A percentile compares a stretch with the other conserved stretches of the same genome.
phyloP scores from a whole-genome alignment of 2,113 vertebrate genomes.

The Rhinolophus sinicus region DNA sequence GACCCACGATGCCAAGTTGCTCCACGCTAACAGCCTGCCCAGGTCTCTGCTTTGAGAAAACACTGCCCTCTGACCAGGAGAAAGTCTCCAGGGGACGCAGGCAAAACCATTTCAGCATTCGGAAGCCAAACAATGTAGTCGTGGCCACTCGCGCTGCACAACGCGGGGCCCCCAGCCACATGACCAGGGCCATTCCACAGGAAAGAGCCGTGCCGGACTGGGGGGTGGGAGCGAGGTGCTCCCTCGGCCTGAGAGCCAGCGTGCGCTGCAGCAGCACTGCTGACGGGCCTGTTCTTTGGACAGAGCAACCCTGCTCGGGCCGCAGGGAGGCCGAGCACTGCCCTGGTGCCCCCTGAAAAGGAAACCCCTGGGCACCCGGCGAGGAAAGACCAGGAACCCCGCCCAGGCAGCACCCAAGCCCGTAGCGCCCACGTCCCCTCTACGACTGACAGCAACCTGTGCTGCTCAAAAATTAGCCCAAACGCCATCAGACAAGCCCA shows the following conservation, averaged over 20 bases:
- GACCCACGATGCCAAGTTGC: rapidly evolving
- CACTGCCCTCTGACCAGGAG: rapidly evolving
- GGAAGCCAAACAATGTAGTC: neutral
- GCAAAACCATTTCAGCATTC: rapidly evolving
- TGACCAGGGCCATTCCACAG: rapidly evolving
- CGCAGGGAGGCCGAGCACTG: rapidly evolving
- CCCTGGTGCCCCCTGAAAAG: rapidly evolving
- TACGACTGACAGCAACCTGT: neutral
- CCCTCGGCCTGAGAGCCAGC: neutral
- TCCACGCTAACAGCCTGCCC: neutral
- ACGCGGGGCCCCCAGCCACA: too few species aligned
- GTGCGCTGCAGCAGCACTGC: rapidly evolving
- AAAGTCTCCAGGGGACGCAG: rapidly evolving
- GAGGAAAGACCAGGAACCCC: neutral
- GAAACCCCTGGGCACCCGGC: neutral
- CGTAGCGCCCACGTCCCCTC: neutral
- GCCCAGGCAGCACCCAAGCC: neutral
- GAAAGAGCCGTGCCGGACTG: too few species aligned
- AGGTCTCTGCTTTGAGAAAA: rapidly evolving
- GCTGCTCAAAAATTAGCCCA: neutral
- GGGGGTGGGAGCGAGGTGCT: rapidly evolving
- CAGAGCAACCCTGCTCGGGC: neutral
- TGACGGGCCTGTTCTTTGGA: neutral
- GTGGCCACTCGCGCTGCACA: rapidly evolving
- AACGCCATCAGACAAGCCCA: neutral